phyloP scores from a whole-genome alignment of 2,888 invertebrate genomes.

The Ennomos quercinarius region DNA sequence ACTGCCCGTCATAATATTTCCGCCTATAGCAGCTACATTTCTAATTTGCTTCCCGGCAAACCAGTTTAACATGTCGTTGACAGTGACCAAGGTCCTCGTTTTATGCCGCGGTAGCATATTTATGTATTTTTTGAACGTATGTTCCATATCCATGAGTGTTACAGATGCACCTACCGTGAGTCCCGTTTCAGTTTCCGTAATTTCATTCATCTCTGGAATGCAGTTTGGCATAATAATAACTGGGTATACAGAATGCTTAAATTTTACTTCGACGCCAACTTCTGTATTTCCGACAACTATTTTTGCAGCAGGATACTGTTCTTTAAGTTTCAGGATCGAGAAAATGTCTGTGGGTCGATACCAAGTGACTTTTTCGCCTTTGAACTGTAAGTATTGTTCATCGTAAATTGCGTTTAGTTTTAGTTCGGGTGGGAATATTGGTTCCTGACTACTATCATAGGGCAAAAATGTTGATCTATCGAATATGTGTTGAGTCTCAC shows the following conservation, averaged over 20 bases:
- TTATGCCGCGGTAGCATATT: constrained; percentile 83
- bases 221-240: constrained; percentile 94
- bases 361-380: constrained; percentile 87
- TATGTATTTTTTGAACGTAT: constrained; percentile 86
- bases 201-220: constrained; percentile 90
- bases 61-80: constrained; percentile 95
- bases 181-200: constrained; percentile 84
- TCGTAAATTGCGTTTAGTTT: constrained; percentile 86
- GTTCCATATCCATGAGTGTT: constrained; percentile 91
- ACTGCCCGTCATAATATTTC: constrained; percentile 98
- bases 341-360: constrained; percentile 87
- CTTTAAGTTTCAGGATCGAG: constrained; percentile 87
- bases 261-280: constrained; percentile 93
- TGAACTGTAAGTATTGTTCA: constrained; percentile 76
- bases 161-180: constrained; percentile 93
- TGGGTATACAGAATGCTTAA: constrained; percentile 91
- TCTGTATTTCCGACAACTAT: constrained; percentile 94
- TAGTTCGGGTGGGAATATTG: constrained; percentile 94
- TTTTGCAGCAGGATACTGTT: constrained; percentile 88
- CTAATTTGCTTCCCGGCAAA: constrained; percentile 98
- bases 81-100: constrained; percentile 88
- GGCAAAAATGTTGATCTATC: constrained; percentile 87
- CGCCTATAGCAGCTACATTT: constrained; percentile 97
- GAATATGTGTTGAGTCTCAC: constrained; percentile 84
- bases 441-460: constrained; percentile 91